phyloP scores from a whole-genome alignment of 2,113 vertebrate genomes.

The Uropsilus gracilis region DNA sequence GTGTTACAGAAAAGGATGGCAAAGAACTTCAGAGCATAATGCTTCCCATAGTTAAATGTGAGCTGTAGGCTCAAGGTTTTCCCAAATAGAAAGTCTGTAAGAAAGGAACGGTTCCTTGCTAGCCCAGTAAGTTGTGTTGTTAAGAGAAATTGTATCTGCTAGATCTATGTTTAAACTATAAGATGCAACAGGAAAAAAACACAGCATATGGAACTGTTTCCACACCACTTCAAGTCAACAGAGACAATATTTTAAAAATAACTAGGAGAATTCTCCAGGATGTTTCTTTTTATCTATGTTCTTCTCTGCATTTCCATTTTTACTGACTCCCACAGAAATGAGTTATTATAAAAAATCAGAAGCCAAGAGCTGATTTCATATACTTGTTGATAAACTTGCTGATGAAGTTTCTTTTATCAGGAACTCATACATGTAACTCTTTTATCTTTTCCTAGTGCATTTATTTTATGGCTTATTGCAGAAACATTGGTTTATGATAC shows the following conservation, averaged over 20 bases:
- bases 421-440: no score
- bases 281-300: slow-evolving; percentile 22
- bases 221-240: slow-evolving; percentile 68
- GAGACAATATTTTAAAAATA: slow-evolving; percentile 77
- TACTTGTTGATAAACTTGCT: neutral
- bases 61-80: neutral
- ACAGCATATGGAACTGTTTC: slow-evolving; percentile 76
- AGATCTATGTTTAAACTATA: slow-evolving; percentile 73
- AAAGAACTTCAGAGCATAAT: neutral
- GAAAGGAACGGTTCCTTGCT: neutral
- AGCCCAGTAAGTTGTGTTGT: slow-evolving; percentile 56
- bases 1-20: neutral
- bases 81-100: neutral
- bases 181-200: slow-evolving; percentile 47
- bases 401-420: neutral
- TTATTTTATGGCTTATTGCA: no score
- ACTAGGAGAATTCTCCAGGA: slow-evolving; percentile 53
- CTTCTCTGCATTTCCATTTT: neutral
- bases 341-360: neutral
- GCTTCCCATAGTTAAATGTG: neutral
- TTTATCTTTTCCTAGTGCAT: no score
- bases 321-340: neutral
- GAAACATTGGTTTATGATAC: no score
- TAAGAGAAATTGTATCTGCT: slow-evolving; percentile 69
- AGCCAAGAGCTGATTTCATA: neutral